Base-by-base conservation (phyloP, 2,888 invertebrate genomes). In the Drosophila mimetica region DNA sequence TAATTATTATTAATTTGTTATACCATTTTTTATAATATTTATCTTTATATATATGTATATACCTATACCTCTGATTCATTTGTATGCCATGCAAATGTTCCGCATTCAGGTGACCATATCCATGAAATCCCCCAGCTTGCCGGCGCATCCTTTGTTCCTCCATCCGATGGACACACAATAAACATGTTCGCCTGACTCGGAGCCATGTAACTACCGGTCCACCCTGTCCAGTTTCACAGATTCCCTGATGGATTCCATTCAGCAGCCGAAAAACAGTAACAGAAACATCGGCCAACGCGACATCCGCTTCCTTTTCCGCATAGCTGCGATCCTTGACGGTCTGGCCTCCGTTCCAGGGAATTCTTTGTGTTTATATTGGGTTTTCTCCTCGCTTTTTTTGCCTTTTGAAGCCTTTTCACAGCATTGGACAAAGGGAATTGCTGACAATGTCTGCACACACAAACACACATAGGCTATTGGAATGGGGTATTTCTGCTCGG, bases 381-480 rank as follows among this genome's bases (percentile, higher is more conserved):
- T 47, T 30, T 32, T 20, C 28, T 28, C 44, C 41, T 20, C 7
- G 3, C 14, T 34, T 4, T 25, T 32, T 28, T 28, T 71, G 71
- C 74, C 76, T 86, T 84, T 82, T 77, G 88, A 84, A 84, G 88
- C 86, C 84, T 79, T 84, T 84, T 87, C 79, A 79, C 83, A 75
- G 80, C 80, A 74, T 65, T 61, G 65, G 52, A 84, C 87, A 84
- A 84, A 77, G 73, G 84, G 77, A 79, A 67, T 44, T 69, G 73
- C 84, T 73, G 83, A 85, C 87, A 86, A 82, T 86, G 81, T 72
- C 77, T 60, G 75, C 48, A 14, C 37, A 41, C 41, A 44, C 37
- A 20, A 8, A 28, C 28, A 28, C 25, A 30, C 30, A 30, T 4
- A 2, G 30, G 44, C 14, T 11, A 28, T 16, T 11, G 44, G 44